phyloP scores from a whole-genome alignment of 1,140 invertebrate genomes.

The Cotesia glomerata region DNA sequence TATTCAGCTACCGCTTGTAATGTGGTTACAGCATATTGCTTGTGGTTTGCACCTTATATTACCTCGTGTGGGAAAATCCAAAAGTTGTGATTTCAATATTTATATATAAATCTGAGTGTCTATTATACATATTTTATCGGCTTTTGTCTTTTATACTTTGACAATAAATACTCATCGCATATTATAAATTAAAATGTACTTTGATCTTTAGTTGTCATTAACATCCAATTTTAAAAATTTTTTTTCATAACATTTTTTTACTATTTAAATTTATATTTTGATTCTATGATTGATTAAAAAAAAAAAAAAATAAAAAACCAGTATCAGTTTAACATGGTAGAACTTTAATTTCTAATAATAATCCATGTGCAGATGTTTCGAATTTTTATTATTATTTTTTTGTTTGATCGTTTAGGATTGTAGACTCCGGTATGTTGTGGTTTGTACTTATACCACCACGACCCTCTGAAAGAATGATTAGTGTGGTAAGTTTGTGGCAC shows the following conservation, averaged over 20 bases:
- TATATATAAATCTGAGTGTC: no score
- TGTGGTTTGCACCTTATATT: conserved; percentile 38
- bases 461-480: conserved; percentile 53
- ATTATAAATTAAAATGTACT: no score
- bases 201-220: no score
- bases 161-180: no score
- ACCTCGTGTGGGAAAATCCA: conserved; percentile 37
- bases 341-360: conserved; percentile 4
- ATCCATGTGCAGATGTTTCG: conserved; percentile 3
- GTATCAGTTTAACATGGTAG: no score
- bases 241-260: no score
- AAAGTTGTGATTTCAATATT: conserved; percentile 4
- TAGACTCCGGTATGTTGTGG: not conserved
- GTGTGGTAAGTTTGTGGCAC: conserved; percentile 25
- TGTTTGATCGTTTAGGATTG: not conserved
- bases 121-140: no score
- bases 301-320: no score
- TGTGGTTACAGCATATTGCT: conserved; percentile 27
- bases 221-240: no score
- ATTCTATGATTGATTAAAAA: not conserved
- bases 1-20: conserved; percentile 27
- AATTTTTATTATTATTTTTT: not conserved
- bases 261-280: no score
- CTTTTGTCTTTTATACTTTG: no score
- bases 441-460: not conserved